phyloP scores from a whole-genome alignment of 2,113 vertebrate species.

The Syrrhaptes paradoxus region DNA sequence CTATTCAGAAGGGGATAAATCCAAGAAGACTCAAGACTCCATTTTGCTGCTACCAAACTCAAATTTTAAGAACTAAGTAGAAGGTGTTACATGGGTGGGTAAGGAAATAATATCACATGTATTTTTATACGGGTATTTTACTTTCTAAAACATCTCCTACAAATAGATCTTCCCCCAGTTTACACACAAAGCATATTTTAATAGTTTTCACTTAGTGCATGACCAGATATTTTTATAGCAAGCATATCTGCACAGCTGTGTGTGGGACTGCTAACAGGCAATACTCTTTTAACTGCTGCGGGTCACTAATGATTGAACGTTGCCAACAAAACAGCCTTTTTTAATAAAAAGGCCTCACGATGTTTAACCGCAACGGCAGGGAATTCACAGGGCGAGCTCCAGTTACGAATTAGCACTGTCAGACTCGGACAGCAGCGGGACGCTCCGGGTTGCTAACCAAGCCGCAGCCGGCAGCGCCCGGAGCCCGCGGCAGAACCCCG shows the following conservation, averaged over 20 bases:
- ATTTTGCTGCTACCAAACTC: neutral
- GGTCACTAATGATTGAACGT: neutral
- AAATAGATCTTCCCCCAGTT: neutral
- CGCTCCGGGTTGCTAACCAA: neutral
- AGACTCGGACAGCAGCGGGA: neutral
- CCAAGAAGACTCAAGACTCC: neutral
- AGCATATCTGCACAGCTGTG: neutral
- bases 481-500: neutral
- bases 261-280: neutral
- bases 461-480: no score
- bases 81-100: neutral
- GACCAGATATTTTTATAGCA: neutral
- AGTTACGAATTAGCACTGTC: neutral
- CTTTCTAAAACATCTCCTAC: neutral
- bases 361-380: neutral
- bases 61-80: neutral
- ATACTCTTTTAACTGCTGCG: neutral
- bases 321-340: neutral
- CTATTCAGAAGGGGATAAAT: neutral
- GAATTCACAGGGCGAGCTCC: neutral
- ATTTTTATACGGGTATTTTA: neutral
- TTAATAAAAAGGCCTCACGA: neutral
- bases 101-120: neutral
- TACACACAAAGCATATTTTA: neutral
- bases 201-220: neutral